Base-by-base conservation (phyloP, 1,140 invertebrate genomes). In the Vollenhovia emeryi region DNA sequence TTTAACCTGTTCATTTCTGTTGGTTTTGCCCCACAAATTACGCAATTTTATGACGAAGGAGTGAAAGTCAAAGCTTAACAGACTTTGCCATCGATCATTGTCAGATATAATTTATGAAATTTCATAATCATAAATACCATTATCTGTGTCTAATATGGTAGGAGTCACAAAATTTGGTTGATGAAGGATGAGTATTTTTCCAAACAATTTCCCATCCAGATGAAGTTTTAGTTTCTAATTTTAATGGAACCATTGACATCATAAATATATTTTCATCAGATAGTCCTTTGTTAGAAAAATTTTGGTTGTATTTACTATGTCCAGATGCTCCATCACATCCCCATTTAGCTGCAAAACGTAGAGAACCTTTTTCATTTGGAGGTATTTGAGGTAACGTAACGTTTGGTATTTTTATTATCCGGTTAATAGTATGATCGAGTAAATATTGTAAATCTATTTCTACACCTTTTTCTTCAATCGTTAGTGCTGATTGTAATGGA, bases 251-350 rank as follows among this genome's bases (percentile, higher is more conserved):
- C 36, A 75, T 43, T 6, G 40, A 43, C n/a, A 45, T n/a, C 73
- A 75, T 75, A 3, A 75, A 75, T 13, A 75, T n/a, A 52, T 33
- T 75, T 30, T 59, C 11, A n/a, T 75, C 73, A 24, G 55, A 59
- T 30, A 18, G 11, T 60, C 36, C n/a, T 55, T 24, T 3, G 13
- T 60, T 11, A 40, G 13, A 5, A 75, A 75, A 75, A 2, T 45
- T 75, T 45, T 75, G 40, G 6, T 75, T 75, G 3, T 75, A 75
- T 15, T 60, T 40, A 9, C 13, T 75, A 9, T 75, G 52, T 3
- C 36, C 55, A 5, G 73, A 75, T 60, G 73, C 15, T 27, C 24
- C 52, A 21, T 75, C 73, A 60, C 33, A 75, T 40, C 52, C 24
- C 36, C 24, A 75, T 21, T 59, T 75, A 2, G 64, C 11, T 33